These are phyloP conservation scores for Eustalomyia histrio DNA, from an alignment of 2,888 invertebrate species.

Conservation along the genomic window DNA sequence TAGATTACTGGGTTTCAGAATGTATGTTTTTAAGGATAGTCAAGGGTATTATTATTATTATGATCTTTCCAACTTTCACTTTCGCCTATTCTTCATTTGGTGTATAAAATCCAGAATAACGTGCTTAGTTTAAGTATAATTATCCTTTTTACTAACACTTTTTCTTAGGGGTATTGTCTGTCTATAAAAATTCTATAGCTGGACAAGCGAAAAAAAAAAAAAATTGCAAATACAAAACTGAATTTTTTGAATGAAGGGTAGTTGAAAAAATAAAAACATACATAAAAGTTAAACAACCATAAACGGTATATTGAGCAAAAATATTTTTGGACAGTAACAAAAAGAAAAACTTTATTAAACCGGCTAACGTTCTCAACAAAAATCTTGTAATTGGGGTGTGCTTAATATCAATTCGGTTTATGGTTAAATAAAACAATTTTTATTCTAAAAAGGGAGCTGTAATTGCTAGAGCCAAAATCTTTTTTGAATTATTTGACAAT, in stretches of 20 bases:
- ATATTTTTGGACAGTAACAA: slow-evolving; percentile 50
- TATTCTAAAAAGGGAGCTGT: too few species aligned
- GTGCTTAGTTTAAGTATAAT: not conserved
- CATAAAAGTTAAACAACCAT: slow-evolving; percentile 61
- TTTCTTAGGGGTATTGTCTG: slow-evolving; percentile 22
- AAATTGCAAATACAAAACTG: slow-evolving; percentile 39
- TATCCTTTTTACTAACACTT: slow-evolving; percentile 29
- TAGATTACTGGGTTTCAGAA: too few species aligned
- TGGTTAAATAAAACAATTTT: too few species aligned
- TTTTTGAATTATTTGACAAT: too few species aligned
- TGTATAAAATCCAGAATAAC: too few species aligned
- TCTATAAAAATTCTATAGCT: slow-evolving; percentile 47
- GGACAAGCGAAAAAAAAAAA: slow-evolving; percentile 39
- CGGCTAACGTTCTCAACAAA: slow-evolving; percentile 13
- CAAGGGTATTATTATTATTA: too few species aligned
- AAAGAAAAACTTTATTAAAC: slow-evolving; percentile 5
- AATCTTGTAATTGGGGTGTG: not conserved
- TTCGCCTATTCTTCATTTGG: too few species aligned
- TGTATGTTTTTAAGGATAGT: too few species aligned
- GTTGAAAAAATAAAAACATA: slow-evolving; percentile 27
- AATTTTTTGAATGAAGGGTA: slow-evolving; percentile 33
- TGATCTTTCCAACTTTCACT: too few species aligned
- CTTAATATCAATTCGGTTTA: too few species aligned
- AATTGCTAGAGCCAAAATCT: too few species aligned
- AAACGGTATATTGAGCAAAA: slow-evolving; percentile 62